These are phyloP conservation scores for Leptodactylus fuscus DNA, from an alignment of 2,113 vertebrate genomes.

Conservation along the genomic window DNA sequence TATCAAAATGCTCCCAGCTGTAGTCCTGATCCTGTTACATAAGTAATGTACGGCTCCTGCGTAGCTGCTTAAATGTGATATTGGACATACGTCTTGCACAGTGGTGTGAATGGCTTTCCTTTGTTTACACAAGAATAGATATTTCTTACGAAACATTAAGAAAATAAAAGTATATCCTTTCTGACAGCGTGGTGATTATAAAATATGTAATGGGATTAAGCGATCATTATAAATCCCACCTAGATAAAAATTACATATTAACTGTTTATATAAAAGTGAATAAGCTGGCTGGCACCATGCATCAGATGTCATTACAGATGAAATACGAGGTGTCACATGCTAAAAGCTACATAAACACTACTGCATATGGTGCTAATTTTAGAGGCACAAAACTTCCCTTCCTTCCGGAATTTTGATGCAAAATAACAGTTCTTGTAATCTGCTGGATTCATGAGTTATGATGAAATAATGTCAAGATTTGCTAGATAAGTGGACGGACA, in stretches of 20 bases:
- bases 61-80: not conserved
- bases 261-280: slow-evolving; percentile 14
- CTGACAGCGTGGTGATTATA: not conserved
- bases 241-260: slow-evolving; percentile 31
- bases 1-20: not conserved
- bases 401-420: slow-evolving; percentile 39
- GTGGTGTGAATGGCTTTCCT: not conserved
- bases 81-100: not conserved
- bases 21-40: not conserved
- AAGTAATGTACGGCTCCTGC: not conserved
- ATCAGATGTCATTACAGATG: slow-evolving; percentile 34
- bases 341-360: slow-evolving; percentile 36
- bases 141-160: not conserved
- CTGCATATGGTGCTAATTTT: slow-evolving; percentile 50
- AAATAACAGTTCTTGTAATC: slow-evolving; percentile 38
- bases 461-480: slow-evolving; percentile 48
- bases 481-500: slow-evolving; percentile 39
- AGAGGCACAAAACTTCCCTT: slow-evolving; percentile 38
- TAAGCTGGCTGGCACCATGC: not conserved
- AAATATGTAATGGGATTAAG: slow-evolving; percentile 28
- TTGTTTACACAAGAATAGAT: slow-evolving; percentile 11
- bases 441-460: slow-evolving; percentile 30
- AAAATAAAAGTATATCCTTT: not conserved
- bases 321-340: slow-evolving; percentile 35
- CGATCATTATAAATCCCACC: slow-evolving; percentile 28